Conservation (phyloP, 2,113 vertebrate genomes). For the Actenoides lindsayi region DNA sequence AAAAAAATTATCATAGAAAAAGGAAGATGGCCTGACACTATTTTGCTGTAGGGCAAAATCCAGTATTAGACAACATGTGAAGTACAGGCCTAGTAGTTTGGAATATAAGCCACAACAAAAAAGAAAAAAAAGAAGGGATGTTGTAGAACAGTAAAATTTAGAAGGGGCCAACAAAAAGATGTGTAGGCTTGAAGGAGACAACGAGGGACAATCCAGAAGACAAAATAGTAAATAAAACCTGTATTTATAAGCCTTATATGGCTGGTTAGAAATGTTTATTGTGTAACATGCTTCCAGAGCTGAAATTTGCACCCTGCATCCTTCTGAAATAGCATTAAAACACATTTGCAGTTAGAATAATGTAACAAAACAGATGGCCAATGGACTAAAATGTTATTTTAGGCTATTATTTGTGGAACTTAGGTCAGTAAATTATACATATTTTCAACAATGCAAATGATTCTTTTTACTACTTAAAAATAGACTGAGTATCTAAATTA, state of each 20-base stretch:
- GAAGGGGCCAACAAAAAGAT: not conserved
- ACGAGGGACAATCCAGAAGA: not conserved
- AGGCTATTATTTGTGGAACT: conserved; percentile 11
- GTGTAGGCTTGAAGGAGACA: not conserved
- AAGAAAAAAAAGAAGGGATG: not conserved
- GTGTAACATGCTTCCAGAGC: not conserved
- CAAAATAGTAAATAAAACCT: not conserved
- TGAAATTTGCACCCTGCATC: not conserved
- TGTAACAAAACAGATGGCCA: conserved; percentile 43
- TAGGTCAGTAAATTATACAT: conserved; percentile 35
- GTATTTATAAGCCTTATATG: not conserved
- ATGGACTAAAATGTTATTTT: not conserved
- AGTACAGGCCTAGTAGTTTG: not conserved
- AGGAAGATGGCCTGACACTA: not conserved
- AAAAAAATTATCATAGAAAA: not conserved
- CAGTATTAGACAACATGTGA: not conserved
- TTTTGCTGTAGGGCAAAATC: not conserved
- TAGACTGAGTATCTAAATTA: conserved; percentile 45
- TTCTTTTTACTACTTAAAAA: conserved; percentile 52
- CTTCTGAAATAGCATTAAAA: not conserved
- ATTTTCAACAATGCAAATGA: conserved; percentile 38
- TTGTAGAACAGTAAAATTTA: not conserved
- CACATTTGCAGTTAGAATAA: conserved; percentile 14
- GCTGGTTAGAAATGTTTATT: not conserved
- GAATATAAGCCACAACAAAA: not conserved